A percentile compares a stretch with the other conserved stretches of the same genome.
phyloP scores from a whole-genome alignment of 2,797 vertebrate genomes.

The Hoplostethus atlanticus region DNA sequence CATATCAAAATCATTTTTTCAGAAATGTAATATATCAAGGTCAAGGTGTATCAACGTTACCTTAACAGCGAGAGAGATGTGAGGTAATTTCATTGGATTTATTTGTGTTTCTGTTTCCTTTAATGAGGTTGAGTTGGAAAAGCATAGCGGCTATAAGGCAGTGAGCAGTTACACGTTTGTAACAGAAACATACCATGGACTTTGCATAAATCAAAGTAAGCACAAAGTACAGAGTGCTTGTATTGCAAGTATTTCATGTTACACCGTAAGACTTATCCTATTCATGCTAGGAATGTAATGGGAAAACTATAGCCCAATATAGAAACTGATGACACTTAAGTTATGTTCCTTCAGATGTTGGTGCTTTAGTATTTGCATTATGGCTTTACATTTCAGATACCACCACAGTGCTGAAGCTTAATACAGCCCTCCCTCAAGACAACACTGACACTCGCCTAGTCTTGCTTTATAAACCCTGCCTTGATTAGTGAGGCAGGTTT shows the following conservation, averaged over 20 bases:
- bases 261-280: slow-evolving; percentile 24
- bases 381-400: slow-evolving; percentile 70
- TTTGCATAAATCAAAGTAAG: slow-evolving; percentile 36
- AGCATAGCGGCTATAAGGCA: slow-evolving; percentile 39
- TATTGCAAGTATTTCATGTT: slow-evolving; percentile 17
- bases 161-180: slow-evolving; percentile 41
- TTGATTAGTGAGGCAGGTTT: slow-evolving; percentile 77
- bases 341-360: slow-evolving; percentile 23
- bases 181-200: slow-evolving; percentile 56
- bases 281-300: slow-evolving; percentile 39
- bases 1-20: neutral
- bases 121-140: slow-evolving; percentile 49
- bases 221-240: slow-evolving; percentile 19
- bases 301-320: slow-evolving; percentile 12
- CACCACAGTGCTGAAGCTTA: slow-evolving; percentile 70
- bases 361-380: slow-evolving; percentile 52
- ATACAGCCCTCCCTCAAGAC: slow-evolving; percentile 73
- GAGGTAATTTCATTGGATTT: neutral
- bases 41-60: slow-evolving; percentile 11
- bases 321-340: slow-evolving; percentile 50
- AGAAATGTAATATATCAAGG: slow-evolving; percentile 14
- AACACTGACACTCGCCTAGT: slow-evolving; percentile 78
- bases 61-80: slow-evolving; percentile 22
- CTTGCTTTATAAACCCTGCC: slow-evolving; percentile 70
- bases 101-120: slow-evolving; percentile 59